Base-by-base conservation (phyloP, 2,797 vertebrate species). In the Coluber constrictor region DNA sequence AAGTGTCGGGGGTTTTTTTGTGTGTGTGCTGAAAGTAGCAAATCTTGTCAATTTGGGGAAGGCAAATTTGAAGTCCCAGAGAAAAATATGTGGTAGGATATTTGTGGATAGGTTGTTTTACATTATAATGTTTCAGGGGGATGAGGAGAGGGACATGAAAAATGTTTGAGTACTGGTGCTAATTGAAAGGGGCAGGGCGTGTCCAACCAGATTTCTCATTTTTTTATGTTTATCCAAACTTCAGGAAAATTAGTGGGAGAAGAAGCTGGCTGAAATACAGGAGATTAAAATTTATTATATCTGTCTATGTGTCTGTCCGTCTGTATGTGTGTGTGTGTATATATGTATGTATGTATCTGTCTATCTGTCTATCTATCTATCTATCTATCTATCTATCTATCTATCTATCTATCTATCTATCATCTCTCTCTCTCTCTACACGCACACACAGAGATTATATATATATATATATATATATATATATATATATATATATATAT, bases 301-400 rank as follows among this genome's bases (percentile, higher is more conserved):
- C 15, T 23, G 47, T 37, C 16, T 74, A 9, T 15, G 4, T 66
- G 61, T 66, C 11, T 63, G 11, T 29, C 29, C 9, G 51, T 54
- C 51, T 54, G 51, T 63, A 2, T 63, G 3, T 63, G 3, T 29
- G 2, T 61, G 0, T 5, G 37, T 37, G 37, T 59, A 0, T 23
- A 5, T 59, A 1, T 57, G 4, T 59, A 0, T 55, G 1, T 47
- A 51, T 18, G 15, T 57, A 20, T 60, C 59, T 60, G 0, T 8
- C 20, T 60, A 0, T 63, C 5, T 27, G 4, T 63, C 3, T 61
- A 1, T 61, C 10, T 61, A 0, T 29, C 7, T 61, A 0, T 5
- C 60, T 61, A 0, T 5, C 59, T 60, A 1, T 9, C 23, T 60
- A 0, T 25, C 59, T 60, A 2, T 59, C 18, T 59, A 0, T 55